Conservation (phyloP, 2,797 vertebrate species). For the Darevskia mixta region DNA sequence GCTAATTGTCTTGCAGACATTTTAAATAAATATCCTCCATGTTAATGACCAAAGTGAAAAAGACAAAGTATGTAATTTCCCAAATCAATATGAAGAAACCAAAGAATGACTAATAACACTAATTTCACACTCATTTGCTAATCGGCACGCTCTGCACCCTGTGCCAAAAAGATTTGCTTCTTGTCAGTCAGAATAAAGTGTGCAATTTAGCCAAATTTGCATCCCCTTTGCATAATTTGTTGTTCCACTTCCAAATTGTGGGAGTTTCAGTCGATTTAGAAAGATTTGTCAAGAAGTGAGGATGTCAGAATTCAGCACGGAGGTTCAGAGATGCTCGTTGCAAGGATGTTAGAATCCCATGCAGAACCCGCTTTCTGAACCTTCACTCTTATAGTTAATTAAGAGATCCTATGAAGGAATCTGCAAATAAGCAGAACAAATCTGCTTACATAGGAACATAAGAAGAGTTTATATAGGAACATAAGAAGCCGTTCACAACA, state of each 20-base stretch:
- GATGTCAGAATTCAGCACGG: background rate
- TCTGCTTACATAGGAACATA: background rate
- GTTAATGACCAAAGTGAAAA: constrained; percentile 30
- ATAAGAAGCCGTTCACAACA: too few species aligned
- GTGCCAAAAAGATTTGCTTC: constrained; percentile 22
- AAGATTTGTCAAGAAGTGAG: background rate
- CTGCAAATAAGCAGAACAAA: background rate
- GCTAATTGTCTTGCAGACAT: constrained; percentile 16
- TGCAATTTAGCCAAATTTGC: constrained; percentile 19
- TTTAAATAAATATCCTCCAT: constrained; percentile 32
- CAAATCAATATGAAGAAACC: constrained; percentile 32
- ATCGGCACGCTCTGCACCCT: background rate
- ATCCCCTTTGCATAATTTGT: constrained; percentile 20
- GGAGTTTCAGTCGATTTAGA: background rate
- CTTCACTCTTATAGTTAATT: too few species aligned
- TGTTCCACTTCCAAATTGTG: constrained; percentile 15
- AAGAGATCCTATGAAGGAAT: background rate
- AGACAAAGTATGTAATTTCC: constrained; percentile 41
- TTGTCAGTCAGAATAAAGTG: constrained; percentile 29
- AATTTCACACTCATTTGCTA: constrained; percentile 39
- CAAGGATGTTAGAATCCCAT: background rate
- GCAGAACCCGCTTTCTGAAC: background rate
- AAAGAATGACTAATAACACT: constrained; percentile 37
- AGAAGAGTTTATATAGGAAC: too few species aligned
- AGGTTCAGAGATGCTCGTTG: background rate